phyloP scores from a whole-genome alignment of 2,113 vertebrate species.

The Phrynocephalus versicolor region DNA sequence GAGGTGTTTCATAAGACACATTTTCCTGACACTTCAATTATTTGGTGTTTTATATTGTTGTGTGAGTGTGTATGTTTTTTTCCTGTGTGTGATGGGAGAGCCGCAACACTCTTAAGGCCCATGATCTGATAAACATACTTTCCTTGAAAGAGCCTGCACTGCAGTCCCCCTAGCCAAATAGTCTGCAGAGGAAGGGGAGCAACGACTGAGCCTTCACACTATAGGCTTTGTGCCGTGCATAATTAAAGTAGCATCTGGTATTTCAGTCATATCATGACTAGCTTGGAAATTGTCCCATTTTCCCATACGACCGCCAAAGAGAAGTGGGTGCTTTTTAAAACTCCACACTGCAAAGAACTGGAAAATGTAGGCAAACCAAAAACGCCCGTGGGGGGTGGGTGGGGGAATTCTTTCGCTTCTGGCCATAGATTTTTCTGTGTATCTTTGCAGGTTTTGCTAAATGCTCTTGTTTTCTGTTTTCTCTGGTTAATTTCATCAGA shows the following conservation, averaged over 20 bases:
- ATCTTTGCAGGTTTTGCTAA: too few species aligned
- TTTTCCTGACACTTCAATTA: neutral
- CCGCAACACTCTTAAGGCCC: neutral
- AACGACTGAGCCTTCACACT: slow-evolving; percentile 24
- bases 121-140: slow-evolving; percentile 6
- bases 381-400: neutral
- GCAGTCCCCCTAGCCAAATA: neutral
- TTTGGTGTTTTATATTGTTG: neutral
- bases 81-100: neutral
- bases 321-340: neutral
- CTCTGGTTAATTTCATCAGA: too few species aligned
- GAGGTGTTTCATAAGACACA: neutral
- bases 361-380: neutral
- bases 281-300: slow-evolving; percentile 7
- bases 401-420: too few species aligned
- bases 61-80: neutral
- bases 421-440: too few species aligned
- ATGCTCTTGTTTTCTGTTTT: too few species aligned
- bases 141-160: neutral
- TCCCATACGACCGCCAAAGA: neutral
- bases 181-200: slow-evolving; percentile 19
- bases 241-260: slow-evolving; percentile 18
- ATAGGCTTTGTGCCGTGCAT: neutral
- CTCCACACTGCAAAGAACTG: neutral
- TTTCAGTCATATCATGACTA: neutral